Evolutionary conservation across 2,113 vertebrate genomes (phyloP), one percentile per base, ranked within the genome.

Genomic region (Triplophysa rosa): DNA sequence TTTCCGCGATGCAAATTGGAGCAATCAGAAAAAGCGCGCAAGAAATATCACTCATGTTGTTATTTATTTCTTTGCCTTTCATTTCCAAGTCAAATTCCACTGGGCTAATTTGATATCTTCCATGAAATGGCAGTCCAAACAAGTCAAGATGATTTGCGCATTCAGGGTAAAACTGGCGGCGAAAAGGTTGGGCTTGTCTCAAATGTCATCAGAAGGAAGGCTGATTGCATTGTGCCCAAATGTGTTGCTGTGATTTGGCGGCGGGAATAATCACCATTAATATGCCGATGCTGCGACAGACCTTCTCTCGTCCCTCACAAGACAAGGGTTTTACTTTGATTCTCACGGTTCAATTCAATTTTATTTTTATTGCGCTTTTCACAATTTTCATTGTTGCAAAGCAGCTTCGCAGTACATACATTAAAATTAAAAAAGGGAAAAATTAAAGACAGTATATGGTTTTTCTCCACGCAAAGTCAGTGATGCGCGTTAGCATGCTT

Each of bases 191-290:
- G 87, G 83, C 86, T 81, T 84, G 88, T 86, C 85, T 78, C 66
- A 90, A 91, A 92, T 90, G 90, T 91, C 87, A 90, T 86, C 88
- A 87, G 83, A 89, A 86, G 91, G 88, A 88, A 86, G 72, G 66
- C 78, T 92, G 91, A 92, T 92, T 91, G 90, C 90, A 89, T 88
- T 91, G 89, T 89, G 80, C 67, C 82, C 79, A 77, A 87, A 79
- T 81, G 82, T 77, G 84, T 88, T 83, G 84, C 83, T 85, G 84
- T 87, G 86, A 88, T 88, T 91, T 89, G 83, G 68, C 81, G 86
- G 84, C 85, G 80, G 88, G 82, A 87, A 88, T 88, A 89, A 89
- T 90, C 87, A 88, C 77, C 61, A 72, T 75, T 88, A 87, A 84
- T 81, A 75, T 74, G 86, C 80, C 72, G 47, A 45, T 17, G 37